Percentiles rank a stretch among this genome's conserved stretches.
Conservation (phyloP, 1,140 invertebrate genomes). For the Diachasmimorpha longicaudata region DNA sequence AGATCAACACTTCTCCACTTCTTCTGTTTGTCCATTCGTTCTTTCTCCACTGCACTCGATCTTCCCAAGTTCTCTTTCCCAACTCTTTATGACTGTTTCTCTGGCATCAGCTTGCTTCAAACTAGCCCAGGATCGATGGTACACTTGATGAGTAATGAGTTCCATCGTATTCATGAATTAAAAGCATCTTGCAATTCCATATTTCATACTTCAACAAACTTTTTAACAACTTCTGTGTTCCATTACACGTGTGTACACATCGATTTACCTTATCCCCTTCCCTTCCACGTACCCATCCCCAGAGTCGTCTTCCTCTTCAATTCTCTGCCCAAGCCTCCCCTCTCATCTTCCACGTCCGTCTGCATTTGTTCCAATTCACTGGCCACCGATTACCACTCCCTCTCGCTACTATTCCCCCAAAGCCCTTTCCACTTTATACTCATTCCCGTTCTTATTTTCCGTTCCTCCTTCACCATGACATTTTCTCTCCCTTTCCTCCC, state of each 20-base stretch:
- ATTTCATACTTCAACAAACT: background rate
- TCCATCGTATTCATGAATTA: background rate
- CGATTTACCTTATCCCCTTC: background rate
- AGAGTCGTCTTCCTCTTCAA: background rate
- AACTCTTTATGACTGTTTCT: conserved; percentile 4
- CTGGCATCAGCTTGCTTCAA: background rate
- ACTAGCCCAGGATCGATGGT: too few relatives aligned
- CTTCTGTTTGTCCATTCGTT: conserved; percentile 19
- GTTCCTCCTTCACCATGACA: background rate
- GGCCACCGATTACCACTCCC: conserved; percentile 49
- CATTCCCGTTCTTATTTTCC: conserved; percentile 39
- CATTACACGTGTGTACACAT: background rate
- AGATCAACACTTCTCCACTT: conserved; percentile 28
- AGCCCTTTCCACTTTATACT: conserved; percentile 33
- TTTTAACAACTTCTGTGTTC: background rate
- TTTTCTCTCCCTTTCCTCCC: background rate
- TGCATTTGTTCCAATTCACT: conserved; percentile 55
- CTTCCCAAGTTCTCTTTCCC: conserved; percentile 19
- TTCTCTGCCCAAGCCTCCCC: conserved; percentile 32
- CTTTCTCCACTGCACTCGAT: conserved; percentile 1
- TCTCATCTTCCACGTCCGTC: conserved; percentile 39
- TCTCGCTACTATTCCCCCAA: conserved; percentile 11
- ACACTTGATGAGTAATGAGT: too few relatives aligned
- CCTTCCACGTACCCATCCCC: too few relatives aligned
- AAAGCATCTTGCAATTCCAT: background rate